A percentile compares a stretch with the other conserved stretches of the same genome.
Evolutionary conservation across 2,797 vertebrate genomes (phyloP).

Genomic region (Premnoplex brunnescens): DNA sequence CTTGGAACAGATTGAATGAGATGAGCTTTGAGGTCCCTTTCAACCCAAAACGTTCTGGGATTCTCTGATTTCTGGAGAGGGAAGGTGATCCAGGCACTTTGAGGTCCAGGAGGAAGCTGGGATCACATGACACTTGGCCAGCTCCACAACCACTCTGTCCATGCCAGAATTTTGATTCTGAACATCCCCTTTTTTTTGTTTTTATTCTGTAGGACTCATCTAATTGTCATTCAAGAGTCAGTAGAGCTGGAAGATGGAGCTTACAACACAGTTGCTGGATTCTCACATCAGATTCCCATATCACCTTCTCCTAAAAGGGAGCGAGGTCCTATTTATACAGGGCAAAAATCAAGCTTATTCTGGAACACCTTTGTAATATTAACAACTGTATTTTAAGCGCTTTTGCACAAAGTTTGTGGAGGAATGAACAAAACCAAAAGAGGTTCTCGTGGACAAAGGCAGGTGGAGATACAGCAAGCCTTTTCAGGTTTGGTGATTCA

Average conservation of each 20-base stretch:
- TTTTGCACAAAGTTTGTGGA: background rate
- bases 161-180: background rate
- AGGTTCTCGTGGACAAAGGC: background rate
- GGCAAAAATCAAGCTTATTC: background rate
- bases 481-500: background rate
- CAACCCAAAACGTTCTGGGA: background rate
- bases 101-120: background rate
- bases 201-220: background rate
- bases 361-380: background rate
- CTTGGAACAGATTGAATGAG: background rate
- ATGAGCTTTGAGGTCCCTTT: background rate
- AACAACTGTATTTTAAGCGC: background rate
- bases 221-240: background rate
- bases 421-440: background rate
- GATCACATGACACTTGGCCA: background rate
- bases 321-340: background rate
- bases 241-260: background rate
- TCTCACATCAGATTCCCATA: background rate
- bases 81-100: background rate
- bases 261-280: background rate
- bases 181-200: rapidly evolving
- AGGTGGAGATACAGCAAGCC: background rate
- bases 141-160: background rate
- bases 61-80: background rate
- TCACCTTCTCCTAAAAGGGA: background rate